Base-by-base conservation (phyloP, 2,888 invertebrate species). In the Eumerus sabulonum region DNA sequence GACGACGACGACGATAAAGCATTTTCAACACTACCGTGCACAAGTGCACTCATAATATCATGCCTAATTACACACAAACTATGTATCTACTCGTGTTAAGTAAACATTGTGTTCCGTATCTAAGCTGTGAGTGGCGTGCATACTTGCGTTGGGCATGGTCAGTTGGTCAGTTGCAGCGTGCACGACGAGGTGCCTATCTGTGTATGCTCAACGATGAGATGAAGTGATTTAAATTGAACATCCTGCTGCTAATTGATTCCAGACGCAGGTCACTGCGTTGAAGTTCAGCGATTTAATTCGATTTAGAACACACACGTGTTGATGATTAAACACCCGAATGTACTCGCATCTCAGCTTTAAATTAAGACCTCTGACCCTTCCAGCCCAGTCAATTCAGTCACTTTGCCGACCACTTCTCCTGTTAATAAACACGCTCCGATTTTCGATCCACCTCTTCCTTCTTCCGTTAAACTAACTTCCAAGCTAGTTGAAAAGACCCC, bases 171-270 rank as follows among this genome's bases (percentile, higher is more conserved):
- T 27, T 27, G 27, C 27, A 27, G 7, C 27, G 27, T 27, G 27
- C 3, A 4, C 27, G 27, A 27, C 3, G 27, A 27, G 7, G 27
- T n/a, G n/a, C n/a, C n/a, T n/a, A n/a, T n/a, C n/a, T n/a, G n/a
- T n/a, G n/a, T 27, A 27, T 27, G 27, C 7, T 27, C 7, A 7
- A 4, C 27, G 7, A 7, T 27, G 7, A 4, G 27, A 4, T 7
- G 59, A 66, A 57, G 44, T 63, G 67, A 73, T 48, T 72, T 51
- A 50, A 53, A 63, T 57, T 40, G 50, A 19, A 68, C 57, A 38
- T 50, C 44, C 7, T 12, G 60, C 7, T 12, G 60, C 71, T 66
- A 56, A 76, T 77, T 67, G 66, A 77, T 67, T 36, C 50, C 45
- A 48, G 27, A 64, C 36, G 35, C 47, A 35, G 54, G 45, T 45